These are phyloP conservation scores for Tichodroma muraria DNA, from an alignment of 2,113 vertebrate genomes.

Conservation along the genomic window DNA sequence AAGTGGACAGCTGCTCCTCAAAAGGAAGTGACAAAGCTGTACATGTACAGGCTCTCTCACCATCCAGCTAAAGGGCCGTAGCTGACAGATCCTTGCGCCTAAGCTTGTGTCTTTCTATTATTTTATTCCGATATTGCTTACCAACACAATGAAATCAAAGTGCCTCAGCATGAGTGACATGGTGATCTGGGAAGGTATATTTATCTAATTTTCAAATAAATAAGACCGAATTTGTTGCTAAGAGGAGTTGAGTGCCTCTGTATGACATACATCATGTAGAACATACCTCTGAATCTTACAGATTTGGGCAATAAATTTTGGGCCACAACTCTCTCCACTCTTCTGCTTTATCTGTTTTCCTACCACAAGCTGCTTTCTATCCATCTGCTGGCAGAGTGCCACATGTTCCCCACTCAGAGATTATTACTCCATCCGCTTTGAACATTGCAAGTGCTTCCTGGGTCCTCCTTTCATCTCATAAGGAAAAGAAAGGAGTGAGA, in stretches of 20 bases:
- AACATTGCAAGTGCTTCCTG: not conserved
- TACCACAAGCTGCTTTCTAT: not conserved
- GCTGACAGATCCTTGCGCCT: not conserved
- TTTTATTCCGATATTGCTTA: not conserved
- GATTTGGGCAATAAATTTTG: not conserved
- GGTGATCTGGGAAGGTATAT: not conserved
- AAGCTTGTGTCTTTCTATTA: not conserved
- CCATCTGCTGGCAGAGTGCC: not conserved
- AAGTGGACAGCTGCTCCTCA: not conserved
- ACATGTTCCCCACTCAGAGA: not conserved
- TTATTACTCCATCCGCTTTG: not conserved
- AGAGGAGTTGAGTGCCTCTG: not conserved
- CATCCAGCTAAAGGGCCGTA: not conserved
- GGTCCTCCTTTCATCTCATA: not conserved
- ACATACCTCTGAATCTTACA: not conserved
- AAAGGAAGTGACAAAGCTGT: not conserved
- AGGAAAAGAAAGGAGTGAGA: not conserved
- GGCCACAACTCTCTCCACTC: not conserved
- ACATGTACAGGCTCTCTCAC: not conserved
- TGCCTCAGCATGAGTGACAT: not conserved
- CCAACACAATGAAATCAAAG: not conserved
- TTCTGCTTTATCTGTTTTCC: not conserved
- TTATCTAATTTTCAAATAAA: not conserved
- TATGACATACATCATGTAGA: not conserved
- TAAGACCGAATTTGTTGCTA: not conserved